A percentile compares a stretch with the other conserved stretches of the same genome.
These are phyloP conservation scores for Hiodon alosoides DNA, from an alignment of 2,113 vertebrate species.

Conservation along the genomic window DNA sequence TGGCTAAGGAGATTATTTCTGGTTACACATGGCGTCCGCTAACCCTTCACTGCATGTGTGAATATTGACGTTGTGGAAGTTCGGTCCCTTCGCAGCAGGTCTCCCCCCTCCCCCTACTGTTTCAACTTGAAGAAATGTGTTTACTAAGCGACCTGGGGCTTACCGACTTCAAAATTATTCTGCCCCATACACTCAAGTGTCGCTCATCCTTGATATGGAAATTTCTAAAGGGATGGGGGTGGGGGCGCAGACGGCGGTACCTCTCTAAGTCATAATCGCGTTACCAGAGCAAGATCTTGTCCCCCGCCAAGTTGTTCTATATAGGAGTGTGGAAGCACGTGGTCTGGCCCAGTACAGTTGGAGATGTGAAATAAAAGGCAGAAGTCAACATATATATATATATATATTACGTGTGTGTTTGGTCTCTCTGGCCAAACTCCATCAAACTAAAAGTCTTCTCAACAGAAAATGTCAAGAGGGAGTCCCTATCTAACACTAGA, in stretches of 20 bases:
- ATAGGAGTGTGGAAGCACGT: background rate
- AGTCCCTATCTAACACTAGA: too few relatives aligned
- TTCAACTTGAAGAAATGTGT: background rate
- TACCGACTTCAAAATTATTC: background rate
- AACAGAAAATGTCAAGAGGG: too few relatives aligned
- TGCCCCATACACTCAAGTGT: background rate
- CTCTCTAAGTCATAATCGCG: conserved; percentile 18
- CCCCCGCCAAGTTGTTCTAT: conserved; percentile 30
- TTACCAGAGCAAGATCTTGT: conserved; percentile 6
- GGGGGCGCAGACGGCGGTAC: conserved; percentile 23
- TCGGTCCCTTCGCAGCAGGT: background rate
- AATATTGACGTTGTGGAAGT: background rate
- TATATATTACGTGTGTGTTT: too few relatives aligned
- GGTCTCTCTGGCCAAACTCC: too few relatives aligned
- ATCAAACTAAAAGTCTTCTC: too few relatives aligned
- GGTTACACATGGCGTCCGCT: conserved; percentile 41
- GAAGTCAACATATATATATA: background rate
- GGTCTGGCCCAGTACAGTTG: background rate
- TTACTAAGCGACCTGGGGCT: background rate
- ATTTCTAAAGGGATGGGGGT: conserved; percentile 33
- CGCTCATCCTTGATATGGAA: conserved; percentile 61
- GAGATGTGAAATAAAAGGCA: background rate
- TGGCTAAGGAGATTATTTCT: conserved; percentile 57
- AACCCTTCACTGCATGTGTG: conserved; percentile 4
- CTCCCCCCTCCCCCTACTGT: background rate